Percentiles rank a stretch among this genome's conserved stretches.
phyloP scores from a whole-genome alignment of 1,140 invertebrate species.

The Meloidogyne hapla region DNA sequence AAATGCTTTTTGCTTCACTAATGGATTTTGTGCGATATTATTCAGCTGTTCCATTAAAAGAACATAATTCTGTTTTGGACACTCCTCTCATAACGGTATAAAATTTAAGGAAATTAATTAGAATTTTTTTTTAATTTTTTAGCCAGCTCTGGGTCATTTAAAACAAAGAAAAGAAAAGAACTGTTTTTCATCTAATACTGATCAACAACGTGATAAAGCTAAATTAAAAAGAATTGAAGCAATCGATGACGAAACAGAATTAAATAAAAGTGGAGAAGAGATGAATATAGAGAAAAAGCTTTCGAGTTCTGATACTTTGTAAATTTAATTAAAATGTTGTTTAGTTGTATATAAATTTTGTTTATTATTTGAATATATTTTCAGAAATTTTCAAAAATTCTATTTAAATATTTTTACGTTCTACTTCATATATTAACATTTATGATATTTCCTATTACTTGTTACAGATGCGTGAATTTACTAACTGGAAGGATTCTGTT shows the following conservation, averaged over 20 bases:
- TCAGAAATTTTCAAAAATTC: too few relatives aligned
- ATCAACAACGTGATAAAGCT: background rate
- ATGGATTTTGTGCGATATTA: conserved; percentile 55
- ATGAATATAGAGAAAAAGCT: background rate
- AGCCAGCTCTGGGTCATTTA: conserved; percentile 15
- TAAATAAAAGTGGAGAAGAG: background rate
- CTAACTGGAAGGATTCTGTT: background rate
- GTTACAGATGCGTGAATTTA: background rate
- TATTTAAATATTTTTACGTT: too few relatives aligned
- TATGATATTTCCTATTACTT: too few relatives aligned
- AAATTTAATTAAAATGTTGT: background rate
- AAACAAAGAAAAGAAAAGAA: background rate
- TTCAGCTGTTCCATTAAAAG: conserved; percentile 37
- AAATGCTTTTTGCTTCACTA: conserved; percentile 51
- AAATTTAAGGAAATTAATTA: background rate
- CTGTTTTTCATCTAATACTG: background rate
- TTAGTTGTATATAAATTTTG: too few relatives aligned
- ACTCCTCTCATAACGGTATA: conserved; percentile 32
- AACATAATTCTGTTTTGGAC: conserved; percentile 47
- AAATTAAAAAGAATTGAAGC: background rate
- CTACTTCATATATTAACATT: too few relatives aligned
- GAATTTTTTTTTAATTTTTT: background rate
- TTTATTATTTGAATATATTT: too few relatives aligned
- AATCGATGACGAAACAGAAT: background rate
- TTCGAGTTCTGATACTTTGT: background rate